Evolutionary conservation across 2,888 invertebrate genomes (phyloP), one percentile per base, ranked within the genome.

Genomic region (Andrena fulva): DNA sequence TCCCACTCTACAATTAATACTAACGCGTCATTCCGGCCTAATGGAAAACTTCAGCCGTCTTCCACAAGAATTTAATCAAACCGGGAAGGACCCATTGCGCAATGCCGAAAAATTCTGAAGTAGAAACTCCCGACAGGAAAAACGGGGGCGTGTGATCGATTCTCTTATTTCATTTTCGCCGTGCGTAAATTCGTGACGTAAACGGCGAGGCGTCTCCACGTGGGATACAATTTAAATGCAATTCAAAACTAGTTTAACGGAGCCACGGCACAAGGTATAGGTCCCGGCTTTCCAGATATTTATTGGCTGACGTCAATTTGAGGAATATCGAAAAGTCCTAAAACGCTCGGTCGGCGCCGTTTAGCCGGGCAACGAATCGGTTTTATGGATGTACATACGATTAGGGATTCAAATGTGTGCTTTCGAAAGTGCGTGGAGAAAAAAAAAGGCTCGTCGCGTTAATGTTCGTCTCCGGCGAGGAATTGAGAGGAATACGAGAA

Each of bases 191-290:
- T 42, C 69, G 16, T 63, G 75, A 76, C 67, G 54, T 73, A 71
- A 86, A 74, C 67, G 27, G 71, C 56, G 50, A 74, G 56, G 73
- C 48, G 75, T 80, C 56, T 63, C 16, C 60, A 48, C 54, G 42
- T 42, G 20, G 35, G 33, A 72, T 59, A 77, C 74, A 71, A 82
- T 82, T 85, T 77, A 80, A 88, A 85, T 87, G 79, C 89, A 86
- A 89, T 89, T 89, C 90, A 89, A 89, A 85, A 86, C 80, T 86
- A 84, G 84, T 87, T 88, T 89, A 91, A 89, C 87, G 86, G 83
- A 80, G 80, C 85, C 86, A 20, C 56, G 62, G 82, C 85, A 91
- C 87, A 88, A 90, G 42, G 90, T 87, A 90, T 89, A 71, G 85
- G 82, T 91, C 89, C 89, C 89, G 77, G 87, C 88, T 88, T 84